A percentile compares a stretch with the other conserved stretches of the same genome.
These are phyloP conservation scores for Achroia grisella DNA, from an alignment of 1,140 invertebrate genomes.

Conservation along the genomic window DNA sequence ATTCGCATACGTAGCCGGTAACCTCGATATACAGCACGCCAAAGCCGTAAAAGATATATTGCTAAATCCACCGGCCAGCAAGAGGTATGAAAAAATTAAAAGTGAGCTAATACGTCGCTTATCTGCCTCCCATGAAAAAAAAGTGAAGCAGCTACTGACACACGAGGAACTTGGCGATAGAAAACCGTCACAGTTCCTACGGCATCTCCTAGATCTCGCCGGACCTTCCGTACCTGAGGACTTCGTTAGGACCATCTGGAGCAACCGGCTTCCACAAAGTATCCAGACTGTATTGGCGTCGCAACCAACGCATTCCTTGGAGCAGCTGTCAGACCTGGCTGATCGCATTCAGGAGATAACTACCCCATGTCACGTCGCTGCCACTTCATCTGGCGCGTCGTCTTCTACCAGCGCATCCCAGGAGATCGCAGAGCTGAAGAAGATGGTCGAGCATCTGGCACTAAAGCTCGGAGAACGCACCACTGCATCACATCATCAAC, in stretches of 20 bases:
- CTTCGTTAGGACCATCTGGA: constrained; percentile 13
- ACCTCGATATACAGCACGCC: neutral
- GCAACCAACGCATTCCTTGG: constrained; percentile 4
- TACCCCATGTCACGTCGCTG: neutral
- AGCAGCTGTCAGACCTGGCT: constrained; percentile 10
- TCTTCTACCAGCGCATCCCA: too few species aligned
- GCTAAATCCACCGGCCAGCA: neutral
- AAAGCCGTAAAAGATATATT: neutral
- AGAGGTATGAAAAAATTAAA: constrained; percentile 22
- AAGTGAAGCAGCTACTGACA: constrained; percentile 22
- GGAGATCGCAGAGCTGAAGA: too few species aligned
- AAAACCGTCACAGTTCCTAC: constrained; percentile 22
- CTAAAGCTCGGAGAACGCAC: too few species aligned
- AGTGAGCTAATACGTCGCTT: constrained; percentile 25
- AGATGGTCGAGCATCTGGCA: too few species aligned
- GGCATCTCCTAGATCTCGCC: constrained; percentile 15
- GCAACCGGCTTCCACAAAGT: constrained; percentile 7
- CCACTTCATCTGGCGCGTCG: too few species aligned
- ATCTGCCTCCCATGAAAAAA: constrained; percentile 21
- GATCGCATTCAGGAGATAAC: constrained; percentile 10
- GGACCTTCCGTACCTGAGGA: constrained; percentile 17
- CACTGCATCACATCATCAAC: too few species aligned
- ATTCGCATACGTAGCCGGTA: neutral
- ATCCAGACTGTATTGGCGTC: constrained; percentile 12
- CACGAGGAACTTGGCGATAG: constrained; percentile 38